Evolutionary conservation across 2,113 vertebrate species (phyloP).

Genomic region (Thunnus thynnus): DNA sequence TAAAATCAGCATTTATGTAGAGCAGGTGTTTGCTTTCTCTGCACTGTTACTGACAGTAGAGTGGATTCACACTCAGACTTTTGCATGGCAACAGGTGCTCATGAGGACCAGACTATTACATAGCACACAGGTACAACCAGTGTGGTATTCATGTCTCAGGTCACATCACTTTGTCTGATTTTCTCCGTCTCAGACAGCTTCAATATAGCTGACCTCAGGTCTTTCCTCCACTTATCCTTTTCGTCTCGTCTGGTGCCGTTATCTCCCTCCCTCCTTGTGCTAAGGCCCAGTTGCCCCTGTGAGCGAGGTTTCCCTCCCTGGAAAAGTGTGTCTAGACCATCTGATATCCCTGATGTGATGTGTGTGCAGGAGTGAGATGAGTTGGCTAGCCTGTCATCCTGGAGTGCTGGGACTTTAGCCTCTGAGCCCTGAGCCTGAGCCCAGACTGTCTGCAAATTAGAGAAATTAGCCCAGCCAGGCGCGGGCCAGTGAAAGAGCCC

Average conservation of each 20-base stretch:
- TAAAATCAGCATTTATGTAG: background rate
- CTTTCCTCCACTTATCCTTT: constrained; percentile 63
- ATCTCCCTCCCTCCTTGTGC: background rate
- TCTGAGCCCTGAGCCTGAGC: constrained; percentile 76
- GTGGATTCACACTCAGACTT: constrained; percentile 3
- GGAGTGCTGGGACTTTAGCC: constrained; percentile 59
- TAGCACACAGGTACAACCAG: background rate
- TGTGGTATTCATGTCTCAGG: constrained; percentile 7
- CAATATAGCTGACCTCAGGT: constrained; percentile 59
- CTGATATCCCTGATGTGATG: constrained; percentile 50
- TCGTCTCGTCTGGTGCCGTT: constrained; percentile 12
- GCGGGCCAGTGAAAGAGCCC: constrained; percentile 74
- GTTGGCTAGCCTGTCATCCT: constrained; percentile 34
- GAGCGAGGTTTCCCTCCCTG: constrained; percentile 41
- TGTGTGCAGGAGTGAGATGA: constrained; percentile 48
- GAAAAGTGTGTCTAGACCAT: constrained; percentile 53
- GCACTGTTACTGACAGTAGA: background rate
- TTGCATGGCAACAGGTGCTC: constrained; percentile 30
- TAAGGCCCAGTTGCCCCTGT: constrained; percentile 1
- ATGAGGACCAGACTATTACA: constrained; percentile 20
- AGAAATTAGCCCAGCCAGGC: constrained; percentile 83
- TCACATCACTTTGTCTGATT: constrained; percentile 33
- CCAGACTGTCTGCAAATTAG: constrained; percentile 86
- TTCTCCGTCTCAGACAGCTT: constrained; percentile 51
- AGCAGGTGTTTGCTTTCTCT: constrained; percentile 56